Evolutionary conservation across 92 coral and sea anemone species (phyloP).

Genomic region (Pocillopora meandrina): DNA sequence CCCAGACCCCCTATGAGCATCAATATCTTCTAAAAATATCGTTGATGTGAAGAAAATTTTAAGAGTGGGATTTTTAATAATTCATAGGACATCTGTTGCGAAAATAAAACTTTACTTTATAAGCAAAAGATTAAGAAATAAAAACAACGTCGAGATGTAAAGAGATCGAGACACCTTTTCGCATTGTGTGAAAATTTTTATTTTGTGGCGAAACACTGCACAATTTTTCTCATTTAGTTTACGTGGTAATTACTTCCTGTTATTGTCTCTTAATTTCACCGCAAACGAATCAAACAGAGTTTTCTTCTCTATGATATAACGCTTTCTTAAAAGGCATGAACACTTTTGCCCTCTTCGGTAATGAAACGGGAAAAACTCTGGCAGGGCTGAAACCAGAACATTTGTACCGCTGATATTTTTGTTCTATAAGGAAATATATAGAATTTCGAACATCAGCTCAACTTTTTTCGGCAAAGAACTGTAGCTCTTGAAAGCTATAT

Average conservation of each 20-base stretch:
- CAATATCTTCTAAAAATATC: background rate
- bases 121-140: background rate
- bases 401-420: background rate
- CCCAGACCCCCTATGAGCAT: too few species aligned
- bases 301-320: background rate
- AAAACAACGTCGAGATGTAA: background rate
- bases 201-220: background rate
- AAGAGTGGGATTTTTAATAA: background rate
- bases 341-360: background rate
- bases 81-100: background rate
- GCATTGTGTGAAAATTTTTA: background rate
- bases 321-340: background rate
- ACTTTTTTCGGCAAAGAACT: too few species aligned
- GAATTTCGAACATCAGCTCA: too few species aligned
- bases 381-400: background rate
- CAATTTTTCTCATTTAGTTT: background rate
- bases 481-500: too few species aligned
- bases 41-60: background rate
- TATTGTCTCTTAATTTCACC: slow-evolving; percentile 11
- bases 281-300: slow-evolving; percentile 10
- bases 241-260: background rate
- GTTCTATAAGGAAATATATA: too few species aligned
- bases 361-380: background rate
- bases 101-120: background rate
- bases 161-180: background rate